These are phyloP conservation scores for Microcebus griseorufus DNA, from an alignment of 2,113 vertebrate genomes.

Conservation along the genomic window DNA sequence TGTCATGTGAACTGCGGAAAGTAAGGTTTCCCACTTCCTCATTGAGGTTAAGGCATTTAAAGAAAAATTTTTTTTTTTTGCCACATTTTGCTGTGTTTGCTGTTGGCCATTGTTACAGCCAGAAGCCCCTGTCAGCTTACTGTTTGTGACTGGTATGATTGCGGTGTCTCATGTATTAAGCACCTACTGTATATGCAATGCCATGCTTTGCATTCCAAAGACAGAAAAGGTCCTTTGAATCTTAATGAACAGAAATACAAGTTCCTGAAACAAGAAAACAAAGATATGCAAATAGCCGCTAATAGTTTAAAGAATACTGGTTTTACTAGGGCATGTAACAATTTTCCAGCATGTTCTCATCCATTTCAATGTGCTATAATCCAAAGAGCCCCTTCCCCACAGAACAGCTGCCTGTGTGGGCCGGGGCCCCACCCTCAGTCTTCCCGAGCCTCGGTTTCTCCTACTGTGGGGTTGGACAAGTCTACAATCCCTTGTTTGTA, in stretches of 20 bases:
- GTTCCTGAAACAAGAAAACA: not conserved
- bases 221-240: not conserved
- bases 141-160: not conserved
- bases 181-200: not conserved
- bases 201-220: not conserved
- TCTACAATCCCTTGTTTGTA: not conserved
- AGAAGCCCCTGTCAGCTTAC: not conserved
- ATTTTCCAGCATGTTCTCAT: not conserved
- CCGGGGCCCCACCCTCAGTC: not conserved
- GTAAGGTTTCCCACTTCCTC: not conserved
- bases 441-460: not conserved
- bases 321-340: not conserved
- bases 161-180: not conserved
- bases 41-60: not conserved
- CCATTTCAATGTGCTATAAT: rapidly evolving
- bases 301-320: too few relatives aligned
- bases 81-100: not conserved
- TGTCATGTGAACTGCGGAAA: not conserved
- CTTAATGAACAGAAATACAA: not conserved
- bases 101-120: not conserved
- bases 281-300: not conserved
- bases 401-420: rapidly evolving
- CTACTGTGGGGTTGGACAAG: not conserved
- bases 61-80: not conserved
- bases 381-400: not conserved